These are phyloP conservation scores for Leptosomus discolor DNA, from an alignment of 2,113 vertebrate species.

Conservation along the genomic window DNA sequence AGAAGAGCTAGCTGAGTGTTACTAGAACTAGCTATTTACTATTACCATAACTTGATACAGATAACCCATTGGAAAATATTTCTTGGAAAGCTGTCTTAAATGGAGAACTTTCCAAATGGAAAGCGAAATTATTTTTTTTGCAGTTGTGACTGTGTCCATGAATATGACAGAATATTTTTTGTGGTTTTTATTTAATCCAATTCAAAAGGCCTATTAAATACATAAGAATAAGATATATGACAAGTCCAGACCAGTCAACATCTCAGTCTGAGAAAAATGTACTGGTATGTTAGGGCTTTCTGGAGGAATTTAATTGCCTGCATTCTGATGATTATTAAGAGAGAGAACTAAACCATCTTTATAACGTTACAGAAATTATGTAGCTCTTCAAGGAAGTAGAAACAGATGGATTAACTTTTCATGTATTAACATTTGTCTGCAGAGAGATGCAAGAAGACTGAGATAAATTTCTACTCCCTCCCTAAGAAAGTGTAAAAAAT, in stretches of 20 bases:
- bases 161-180: not conserved
- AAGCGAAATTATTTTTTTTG: not conserved
- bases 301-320: not conserved
- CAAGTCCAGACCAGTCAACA: not conserved
- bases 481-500: not conserved
- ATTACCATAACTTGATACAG: not conserved
- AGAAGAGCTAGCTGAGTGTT: not conserved
- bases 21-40: not conserved
- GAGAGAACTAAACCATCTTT: not conserved
- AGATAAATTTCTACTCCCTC: not conserved
- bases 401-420: not conserved
- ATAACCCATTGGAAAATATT: not conserved
- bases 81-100: not conserved
- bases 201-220: not conserved
- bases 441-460: not conserved
- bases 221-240: not conserved
- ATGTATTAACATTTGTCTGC: not conserved
- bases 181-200: rapidly evolving
- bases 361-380: not conserved
- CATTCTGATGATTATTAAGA: not conserved
- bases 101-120: not conserved
- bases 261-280: not conserved
- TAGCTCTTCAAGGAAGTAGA: not conserved
- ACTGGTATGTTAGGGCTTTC: not conserved
- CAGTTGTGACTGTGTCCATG: not conserved